Percentiles rank a stretch among this genome's conserved stretches.
These are phyloP conservation scores for Dinothrombium tinctorium DNA, from an alignment of 1,140 invertebrate genomes.

Conservation along the genomic window DNA sequence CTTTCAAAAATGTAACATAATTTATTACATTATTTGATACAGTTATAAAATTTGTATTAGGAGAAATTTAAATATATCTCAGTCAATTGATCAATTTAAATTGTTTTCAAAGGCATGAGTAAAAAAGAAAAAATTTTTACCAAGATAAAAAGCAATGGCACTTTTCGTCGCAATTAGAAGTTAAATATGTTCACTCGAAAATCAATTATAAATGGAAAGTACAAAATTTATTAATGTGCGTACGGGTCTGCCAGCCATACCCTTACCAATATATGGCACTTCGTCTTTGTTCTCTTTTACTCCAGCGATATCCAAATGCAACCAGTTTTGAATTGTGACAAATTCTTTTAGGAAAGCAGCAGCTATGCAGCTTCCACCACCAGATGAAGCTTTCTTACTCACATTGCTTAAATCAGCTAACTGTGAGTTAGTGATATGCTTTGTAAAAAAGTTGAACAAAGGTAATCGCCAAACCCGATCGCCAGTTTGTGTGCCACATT, in stretches of 20 bases:
- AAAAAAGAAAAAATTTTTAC: too few relatives aligned
- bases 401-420: slow-evolving; percentile 38
- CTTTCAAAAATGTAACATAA: too few relatives aligned
- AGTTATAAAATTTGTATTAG: too few relatives aligned
- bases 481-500: slow-evolving; percentile 37
- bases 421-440: slow-evolving; percentile 36
- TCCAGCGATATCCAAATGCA: slow-evolving; percentile 68
- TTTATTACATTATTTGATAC: too few relatives aligned
- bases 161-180: too few relatives aligned
- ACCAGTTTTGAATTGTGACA: slow-evolving; percentile 44
- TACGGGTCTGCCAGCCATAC: slow-evolving; percentile 40
- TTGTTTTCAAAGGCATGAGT: too few relatives aligned
- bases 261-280: slow-evolving; percentile 38
- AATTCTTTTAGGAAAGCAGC: slow-evolving; percentile 71
- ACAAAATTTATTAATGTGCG: too few relatives aligned
- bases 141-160: too few relatives aligned
- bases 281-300: slow-evolving; percentile 41
- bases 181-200: too few relatives aligned
- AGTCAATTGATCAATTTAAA: too few relatives aligned
- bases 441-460: slow-evolving; percentile 49
- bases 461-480: slow-evolving; percentile 76
- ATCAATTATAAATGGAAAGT: too few relatives aligned
- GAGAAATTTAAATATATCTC: too few relatives aligned
- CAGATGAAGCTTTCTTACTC: background rate
- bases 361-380: slow-evolving; percentile 53